Evolutionary conservation across 2,888 invertebrate species (phyloP).

Genomic region (Notodonta dromedarius): DNA sequence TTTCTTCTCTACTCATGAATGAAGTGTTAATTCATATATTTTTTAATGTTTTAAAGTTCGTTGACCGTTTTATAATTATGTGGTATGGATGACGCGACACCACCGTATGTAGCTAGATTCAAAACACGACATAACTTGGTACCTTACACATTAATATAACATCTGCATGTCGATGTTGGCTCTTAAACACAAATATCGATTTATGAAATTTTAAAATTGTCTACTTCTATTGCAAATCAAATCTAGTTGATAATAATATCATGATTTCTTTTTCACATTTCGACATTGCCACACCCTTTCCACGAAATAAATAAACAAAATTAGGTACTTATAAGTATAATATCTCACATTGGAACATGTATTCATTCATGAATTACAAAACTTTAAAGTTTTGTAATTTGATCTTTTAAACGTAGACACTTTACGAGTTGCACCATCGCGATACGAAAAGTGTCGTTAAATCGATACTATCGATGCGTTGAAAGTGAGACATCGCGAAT

Average conservation of each 20-base stretch:
- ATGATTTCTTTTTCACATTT: no score
- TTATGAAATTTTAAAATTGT: no score
- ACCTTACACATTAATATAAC: no score
- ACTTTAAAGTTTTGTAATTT: not conserved
- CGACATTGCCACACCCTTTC: no score
- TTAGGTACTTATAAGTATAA: no score
- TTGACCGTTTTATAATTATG: not conserved
- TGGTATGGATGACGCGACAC: not conserved
- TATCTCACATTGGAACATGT: no score
- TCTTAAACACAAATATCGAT: no score
- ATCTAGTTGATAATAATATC: no score
- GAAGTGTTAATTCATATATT: not conserved
- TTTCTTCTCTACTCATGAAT: conserved; percentile 3
- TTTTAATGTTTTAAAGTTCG: not conserved
- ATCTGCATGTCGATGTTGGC: no score
- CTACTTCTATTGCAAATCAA: no score
- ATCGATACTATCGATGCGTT: conserved; percentile 40
- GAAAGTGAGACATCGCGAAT: conserved; percentile 58
- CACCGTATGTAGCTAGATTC: not conserved
- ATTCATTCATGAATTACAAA: not conserved
- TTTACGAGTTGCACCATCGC: conserved; percentile 1
- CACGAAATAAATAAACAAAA: no score
- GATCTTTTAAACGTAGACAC: conserved; percentile 1
- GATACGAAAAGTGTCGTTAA: conserved; percentile 12
- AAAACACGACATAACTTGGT: no score